Percentiles rank a stretch among this genome's conserved stretches.
These are phyloP conservation scores for Dreissena rostriformis DNA, from an alignment of 1,140 invertebrate genomes.

Conservation along the genomic window DNA sequence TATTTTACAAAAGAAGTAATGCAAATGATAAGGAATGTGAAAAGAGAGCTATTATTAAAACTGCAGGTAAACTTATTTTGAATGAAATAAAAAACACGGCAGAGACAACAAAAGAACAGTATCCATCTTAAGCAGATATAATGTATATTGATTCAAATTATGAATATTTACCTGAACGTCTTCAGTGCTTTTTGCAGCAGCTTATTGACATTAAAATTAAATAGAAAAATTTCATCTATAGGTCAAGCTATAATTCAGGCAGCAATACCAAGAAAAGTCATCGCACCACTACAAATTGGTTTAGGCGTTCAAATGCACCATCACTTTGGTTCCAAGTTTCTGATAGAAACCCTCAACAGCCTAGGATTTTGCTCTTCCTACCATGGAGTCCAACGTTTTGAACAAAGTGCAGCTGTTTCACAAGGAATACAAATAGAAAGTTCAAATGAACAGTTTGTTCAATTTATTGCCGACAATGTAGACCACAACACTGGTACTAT, in stretches of 20 bases:
- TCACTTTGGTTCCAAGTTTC: conserved; percentile 55
- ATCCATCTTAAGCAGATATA: too few relatives aligned
- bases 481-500: conserved; percentile 58
- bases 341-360: conserved; percentile 39
- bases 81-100: too few relatives aligned
- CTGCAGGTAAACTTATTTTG: too few relatives aligned
- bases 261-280: conserved; percentile 35
- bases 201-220: too few relatives aligned
- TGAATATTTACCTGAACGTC: too few relatives aligned
- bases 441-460: not conserved
- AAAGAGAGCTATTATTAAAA: too few relatives aligned
- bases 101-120: too few relatives aligned
- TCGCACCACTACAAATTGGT: conserved; percentile 57
- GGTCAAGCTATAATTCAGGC: conserved; percentile 65
- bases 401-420: conserved; percentile 38
- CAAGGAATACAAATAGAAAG: conserved; percentile 33
- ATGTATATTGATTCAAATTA: too few relatives aligned
- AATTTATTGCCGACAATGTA: conserved; percentile 61
- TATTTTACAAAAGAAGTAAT: too few relatives aligned
- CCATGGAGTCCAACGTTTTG: conserved; percentile 36
- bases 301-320: conserved; percentile 59
- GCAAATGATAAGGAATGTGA: too few relatives aligned
- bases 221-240: conserved; percentile 50
- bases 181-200: too few relatives aligned
- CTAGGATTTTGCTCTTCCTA: conserved; percentile 53